A percentile compares a stretch with the other conserved stretches of the same genome.
Evolutionary conservation across 2,888 invertebrate genomes (phyloP).

Genomic region (Tenodera sinensis): DNA sequence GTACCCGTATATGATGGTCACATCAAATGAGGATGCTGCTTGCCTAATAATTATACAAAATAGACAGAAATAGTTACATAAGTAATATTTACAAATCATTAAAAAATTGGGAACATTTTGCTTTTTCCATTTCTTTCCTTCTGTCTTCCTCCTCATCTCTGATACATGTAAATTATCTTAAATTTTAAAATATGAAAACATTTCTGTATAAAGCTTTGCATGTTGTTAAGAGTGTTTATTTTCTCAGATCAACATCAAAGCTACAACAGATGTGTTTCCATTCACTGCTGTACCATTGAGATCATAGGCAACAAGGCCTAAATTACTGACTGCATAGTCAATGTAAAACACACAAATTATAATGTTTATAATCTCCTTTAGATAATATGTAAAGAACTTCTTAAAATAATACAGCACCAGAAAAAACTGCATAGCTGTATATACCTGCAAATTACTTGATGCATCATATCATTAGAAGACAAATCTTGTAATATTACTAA

Average conservation of each 20-base stretch:
- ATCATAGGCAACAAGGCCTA: neutral
- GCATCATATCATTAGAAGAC: neutral
- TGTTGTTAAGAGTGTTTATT: neutral
- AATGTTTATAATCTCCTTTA: neutral
- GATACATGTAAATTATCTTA: neutral
- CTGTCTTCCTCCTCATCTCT: neutral
- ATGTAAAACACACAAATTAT: neutral
- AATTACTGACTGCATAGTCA: neutral
- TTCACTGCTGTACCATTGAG: neutral
- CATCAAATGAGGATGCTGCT: neutral
- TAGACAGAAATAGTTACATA: neutral
- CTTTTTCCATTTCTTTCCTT: neutral
- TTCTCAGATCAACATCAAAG: neutral
- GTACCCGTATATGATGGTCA: neutral
- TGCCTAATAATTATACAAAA: neutral
- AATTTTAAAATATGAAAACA: neutral
- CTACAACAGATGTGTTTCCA: neutral
- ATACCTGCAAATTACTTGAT: neutral
- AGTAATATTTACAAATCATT: neutral
- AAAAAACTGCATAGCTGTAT: neutral
- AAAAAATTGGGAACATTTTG: neutral
- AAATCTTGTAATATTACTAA: neutral
- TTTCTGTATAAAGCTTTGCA: neutral
- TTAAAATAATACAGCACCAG: neutral
- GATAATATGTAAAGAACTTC: neutral